These are phyloP conservation scores for Ciconia nigra DNA, from an alignment of 2,797 vertebrate species.

Conservation along the genomic window DNA sequence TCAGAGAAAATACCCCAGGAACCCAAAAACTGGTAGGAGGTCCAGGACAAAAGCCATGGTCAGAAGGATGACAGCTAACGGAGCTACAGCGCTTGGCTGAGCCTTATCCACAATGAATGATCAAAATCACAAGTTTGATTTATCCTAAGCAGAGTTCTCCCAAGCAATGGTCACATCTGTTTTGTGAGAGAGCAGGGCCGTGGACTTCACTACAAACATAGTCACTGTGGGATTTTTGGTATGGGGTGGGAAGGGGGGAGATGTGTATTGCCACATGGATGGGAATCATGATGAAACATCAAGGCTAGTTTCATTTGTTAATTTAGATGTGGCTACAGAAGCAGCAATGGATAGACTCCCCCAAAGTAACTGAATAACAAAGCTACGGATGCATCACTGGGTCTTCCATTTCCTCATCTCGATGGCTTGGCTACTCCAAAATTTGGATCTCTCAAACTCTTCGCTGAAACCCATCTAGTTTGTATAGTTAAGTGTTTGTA, in stretches of 20 bases:
- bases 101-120: background rate
- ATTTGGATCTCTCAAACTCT: background rate
- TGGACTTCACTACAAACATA: background rate
- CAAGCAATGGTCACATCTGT: rapidly evolving
- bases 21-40: background rate
- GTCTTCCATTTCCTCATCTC: background rate
- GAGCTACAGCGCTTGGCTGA: background rate
- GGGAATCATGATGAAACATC: background rate
- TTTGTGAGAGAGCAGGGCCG: background rate
- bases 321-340: background rate
- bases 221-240: background rate
- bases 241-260: background rate
- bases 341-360: background rate
- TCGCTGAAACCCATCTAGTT: background rate
- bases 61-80: background rate
- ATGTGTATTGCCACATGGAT: rapidly evolving
- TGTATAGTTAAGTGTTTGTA: background rate
- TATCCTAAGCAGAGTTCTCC: background rate
- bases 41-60: background rate
- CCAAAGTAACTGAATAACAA: background rate
- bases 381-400: rapidly evolving
- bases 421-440: background rate
- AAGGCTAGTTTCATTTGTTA: background rate
- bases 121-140: background rate
- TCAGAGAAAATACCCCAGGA: background rate